Conservation (phyloP, 2,888 invertebrate species). For the Limnephilus auricula region DNA sequence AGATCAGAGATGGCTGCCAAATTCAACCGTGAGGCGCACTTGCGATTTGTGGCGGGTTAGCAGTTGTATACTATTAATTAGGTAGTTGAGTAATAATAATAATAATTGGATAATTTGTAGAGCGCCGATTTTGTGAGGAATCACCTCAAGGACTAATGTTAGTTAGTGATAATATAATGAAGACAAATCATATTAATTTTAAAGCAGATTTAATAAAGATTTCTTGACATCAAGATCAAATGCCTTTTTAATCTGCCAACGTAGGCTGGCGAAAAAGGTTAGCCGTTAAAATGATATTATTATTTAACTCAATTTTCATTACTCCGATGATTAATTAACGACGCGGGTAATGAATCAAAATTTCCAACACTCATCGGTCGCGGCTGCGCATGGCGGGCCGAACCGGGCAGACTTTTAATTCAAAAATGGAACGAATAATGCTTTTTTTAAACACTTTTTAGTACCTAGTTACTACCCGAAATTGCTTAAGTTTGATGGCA, state of each 20-base stretch:
- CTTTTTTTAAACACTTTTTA: neutral
- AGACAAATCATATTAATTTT: neutral
- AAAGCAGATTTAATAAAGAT: neutral
- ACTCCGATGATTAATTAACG: slow-evolving; percentile 63
- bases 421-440: neutral
- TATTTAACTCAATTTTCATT: slow-evolving; percentile 62
- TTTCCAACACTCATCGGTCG: slow-evolving; percentile 55
- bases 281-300: slow-evolving; percentile 50
- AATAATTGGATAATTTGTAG: too few relatives aligned
- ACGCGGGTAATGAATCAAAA: slow-evolving; percentile 63
- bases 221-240: neutral
- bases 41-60: too few relatives aligned
- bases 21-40: too few relatives aligned
- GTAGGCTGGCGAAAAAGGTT: slow-evolving; percentile 31
- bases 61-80: too few relatives aligned
- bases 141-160: too few relatives aligned
- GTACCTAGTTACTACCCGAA: too few relatives aligned
- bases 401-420: neutral
- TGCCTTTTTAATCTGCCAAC: neutral
- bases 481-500: too few relatives aligned
- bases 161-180: too few relatives aligned
- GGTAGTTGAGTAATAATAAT: too few relatives aligned
- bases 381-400: slow-evolving; percentile 41
- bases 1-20: too few relatives aligned
- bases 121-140: too few relatives aligned